Evolutionary conservation across 2,888 invertebrate genomes (phyloP), one percentile per base, ranked within the genome.

Genomic region (Odontothrips loti): DNA sequence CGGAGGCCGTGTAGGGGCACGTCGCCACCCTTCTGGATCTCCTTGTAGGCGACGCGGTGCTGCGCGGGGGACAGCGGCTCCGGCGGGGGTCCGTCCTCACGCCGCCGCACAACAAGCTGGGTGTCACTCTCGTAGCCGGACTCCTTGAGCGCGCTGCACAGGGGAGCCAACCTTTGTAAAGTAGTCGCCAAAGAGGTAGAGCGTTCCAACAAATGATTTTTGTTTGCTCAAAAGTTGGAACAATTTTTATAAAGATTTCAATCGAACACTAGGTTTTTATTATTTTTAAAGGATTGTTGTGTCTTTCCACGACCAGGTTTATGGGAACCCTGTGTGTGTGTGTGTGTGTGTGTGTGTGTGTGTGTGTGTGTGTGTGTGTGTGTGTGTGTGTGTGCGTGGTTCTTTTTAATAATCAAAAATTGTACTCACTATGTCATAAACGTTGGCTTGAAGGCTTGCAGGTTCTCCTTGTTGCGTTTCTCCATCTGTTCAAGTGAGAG

Each of bases 51-150:
- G 83, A 93, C 92, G 83, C 93, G 92, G 85, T 96, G 93, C 86
- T 96, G 95, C n/a, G 92, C 91, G 0, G 95, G 96, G 84, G 94
- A 95, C 81, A 95, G 87, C 0, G 91, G 91, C 34, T 89, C 89
- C 23, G 68, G 12, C 23, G 23, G 23, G 68, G 68, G 68, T 79
- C 91, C 91, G 84, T 92, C 91, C 84, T 94, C 93, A 82, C 93
- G 92, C 81, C 94, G 91, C 84, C 94, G 92, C 88, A 96, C 96
- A 81, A 96, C 92, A 82, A 96, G 89, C 79, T 95, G 96, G 10
- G 96, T 96, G 88, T 96, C 96, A 84, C 96, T 96, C 87, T 96
- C 96, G 87, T 96, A 96, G 23, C 96, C 96, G 23, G 95, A 94
- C 87, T 96, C 96, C 87, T 96, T 96, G 81, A 95, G 89, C 80